Evolutionary conservation across 2,888 invertebrate genomes (phyloP).

Genomic region (Epirrita christyi): DNA sequence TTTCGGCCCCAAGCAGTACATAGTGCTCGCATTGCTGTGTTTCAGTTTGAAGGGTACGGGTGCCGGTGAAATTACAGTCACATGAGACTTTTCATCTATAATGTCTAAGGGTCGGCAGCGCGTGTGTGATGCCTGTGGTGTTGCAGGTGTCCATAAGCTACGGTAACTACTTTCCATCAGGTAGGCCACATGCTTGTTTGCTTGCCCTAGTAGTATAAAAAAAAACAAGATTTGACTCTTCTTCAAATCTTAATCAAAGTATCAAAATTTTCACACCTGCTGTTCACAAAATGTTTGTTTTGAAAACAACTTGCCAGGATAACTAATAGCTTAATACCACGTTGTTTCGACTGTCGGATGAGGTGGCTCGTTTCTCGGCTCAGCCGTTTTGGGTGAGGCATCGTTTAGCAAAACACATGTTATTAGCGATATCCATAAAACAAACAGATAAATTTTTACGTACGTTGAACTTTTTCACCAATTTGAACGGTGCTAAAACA

Average conservation of each 20-base stretch:
- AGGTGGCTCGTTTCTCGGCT: conserved; percentile 81
- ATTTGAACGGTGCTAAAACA: conserved; percentile 13
- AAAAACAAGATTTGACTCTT: too few relatives aligned
- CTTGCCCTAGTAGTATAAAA: too few relatives aligned
- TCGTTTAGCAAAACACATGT: conserved; percentile 70
- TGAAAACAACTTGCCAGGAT: conserved; percentile 70
- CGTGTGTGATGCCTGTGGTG: too few relatives aligned
- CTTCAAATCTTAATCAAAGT: conserved; percentile 37
- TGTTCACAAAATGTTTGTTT: conserved; percentile 53
- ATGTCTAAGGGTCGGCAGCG: too few relatives aligned
- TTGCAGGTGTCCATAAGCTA: too few relatives aligned
- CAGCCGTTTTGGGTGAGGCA: conserved; percentile 46
- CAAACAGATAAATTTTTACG: conserved; percentile 60
- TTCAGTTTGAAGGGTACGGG: too few relatives aligned
- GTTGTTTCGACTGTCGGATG: conserved; percentile 47
- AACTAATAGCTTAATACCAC: conserved; percentile 84
- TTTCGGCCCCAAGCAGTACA: too few relatives aligned
- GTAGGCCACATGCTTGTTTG: too few relatives aligned
- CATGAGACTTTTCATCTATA: too few relatives aligned
- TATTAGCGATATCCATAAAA: conserved; percentile 66
- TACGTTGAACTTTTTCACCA: conserved; percentile 29
- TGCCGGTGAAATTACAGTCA: too few relatives aligned
- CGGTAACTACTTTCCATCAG: too few relatives aligned
- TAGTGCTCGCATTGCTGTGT: too few relatives aligned
- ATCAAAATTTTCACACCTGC: conserved; percentile 47